phyloP scores from a whole-genome alignment of 2,113 vertebrate species.

The Cephalopholis sonnerati region DNA sequence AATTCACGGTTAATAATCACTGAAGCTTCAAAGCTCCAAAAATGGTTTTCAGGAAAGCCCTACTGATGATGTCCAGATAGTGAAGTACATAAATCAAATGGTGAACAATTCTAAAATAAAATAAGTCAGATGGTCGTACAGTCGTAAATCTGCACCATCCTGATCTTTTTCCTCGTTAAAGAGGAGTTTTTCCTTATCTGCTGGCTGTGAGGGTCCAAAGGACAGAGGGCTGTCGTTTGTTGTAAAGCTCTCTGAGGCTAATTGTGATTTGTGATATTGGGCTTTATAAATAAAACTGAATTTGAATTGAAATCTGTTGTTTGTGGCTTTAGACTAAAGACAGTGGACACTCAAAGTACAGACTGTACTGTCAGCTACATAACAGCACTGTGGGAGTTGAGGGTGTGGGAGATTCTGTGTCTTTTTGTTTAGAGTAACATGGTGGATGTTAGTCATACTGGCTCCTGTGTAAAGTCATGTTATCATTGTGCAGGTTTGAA shows the following conservation, averaged over 20 bases:
- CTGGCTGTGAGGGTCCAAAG: no score
- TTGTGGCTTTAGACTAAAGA: neutral
- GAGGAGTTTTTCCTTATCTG: no score
- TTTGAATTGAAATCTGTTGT: no score
- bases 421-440: neutral
- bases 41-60: no score
- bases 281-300: no score
- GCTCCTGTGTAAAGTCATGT: neutral
- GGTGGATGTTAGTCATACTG: neutral
- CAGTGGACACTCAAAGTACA: neutral
- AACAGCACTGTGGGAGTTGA: neutral
- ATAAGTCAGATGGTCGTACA: no score
- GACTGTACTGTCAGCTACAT: neutral
- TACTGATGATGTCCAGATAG: neutral
- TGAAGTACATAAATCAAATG: neutral
- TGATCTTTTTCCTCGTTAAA: no score
- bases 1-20: no score
- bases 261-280: no score
- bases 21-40: no score
- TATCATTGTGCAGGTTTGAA: neutral
- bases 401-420: neutral
- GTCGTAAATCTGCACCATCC: neutral
- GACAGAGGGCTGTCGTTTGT: no score
- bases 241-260: no score
- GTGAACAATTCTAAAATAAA: neutral